Conservation (phyloP, 2,888 invertebrate species). For the Hemaris fuciformis region DNA sequence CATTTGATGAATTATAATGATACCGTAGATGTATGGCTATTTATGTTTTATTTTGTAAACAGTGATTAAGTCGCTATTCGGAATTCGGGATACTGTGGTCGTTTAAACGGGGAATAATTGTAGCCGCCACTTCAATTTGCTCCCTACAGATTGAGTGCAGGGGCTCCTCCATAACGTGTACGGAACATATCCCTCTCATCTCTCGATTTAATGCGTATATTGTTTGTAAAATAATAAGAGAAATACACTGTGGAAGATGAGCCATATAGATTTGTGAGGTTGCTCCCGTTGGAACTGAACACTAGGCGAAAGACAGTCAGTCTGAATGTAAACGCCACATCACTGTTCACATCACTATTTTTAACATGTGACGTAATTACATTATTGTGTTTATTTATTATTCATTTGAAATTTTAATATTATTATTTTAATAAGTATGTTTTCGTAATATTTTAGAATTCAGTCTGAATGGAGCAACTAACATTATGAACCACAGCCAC, state of each 20-base stretch:
- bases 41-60: conserved; percentile 54
- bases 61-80: conserved; percentile 45
- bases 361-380: conserved; percentile 25
- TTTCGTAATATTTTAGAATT: conserved; percentile 17
- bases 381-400: conserved; percentile 24
- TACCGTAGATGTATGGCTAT: conserved; percentile 63
- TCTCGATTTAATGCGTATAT: conserved; percentile 31
- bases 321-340: conserved; percentile 39
- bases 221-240: neutral
- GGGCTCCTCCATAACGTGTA: conserved; percentile 30
- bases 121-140: no score
- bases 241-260: conserved; percentile 38
- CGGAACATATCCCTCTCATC: conserved; percentile 61
- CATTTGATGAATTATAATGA: conserved; percentile 61
- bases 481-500: conserved; percentile 47
- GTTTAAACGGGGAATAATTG: no score
- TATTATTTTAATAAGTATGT: neutral
- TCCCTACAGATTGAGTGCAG: neutral
- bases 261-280: conserved; percentile 55
- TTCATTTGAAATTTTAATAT: conserved; percentile 15
- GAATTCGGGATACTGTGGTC: conserved; percentile 26
- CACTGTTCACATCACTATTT: conserved; percentile 33
- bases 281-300: conserved; percentile 66
- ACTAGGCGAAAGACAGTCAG: conserved; percentile 20
- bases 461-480: conserved; percentile 60